A percentile compares a stretch with the other conserved stretches of the same genome.
These are phyloP conservation scores for Catharus minimus DNA, from an alignment of 2,113 vertebrate genomes.

Conservation along the genomic window DNA sequence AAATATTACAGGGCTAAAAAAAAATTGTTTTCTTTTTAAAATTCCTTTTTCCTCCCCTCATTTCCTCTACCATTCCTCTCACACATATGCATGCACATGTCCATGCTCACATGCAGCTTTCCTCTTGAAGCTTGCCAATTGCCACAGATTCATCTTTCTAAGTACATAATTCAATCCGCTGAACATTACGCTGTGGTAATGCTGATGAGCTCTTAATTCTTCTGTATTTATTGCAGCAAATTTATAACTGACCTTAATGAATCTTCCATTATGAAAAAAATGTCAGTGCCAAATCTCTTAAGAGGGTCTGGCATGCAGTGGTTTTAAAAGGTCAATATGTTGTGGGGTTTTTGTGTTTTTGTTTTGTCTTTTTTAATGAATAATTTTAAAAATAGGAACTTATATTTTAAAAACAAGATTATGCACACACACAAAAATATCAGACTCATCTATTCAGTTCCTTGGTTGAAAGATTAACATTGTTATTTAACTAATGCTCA, in stretches of 20 bases:
- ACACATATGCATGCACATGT: not conserved
- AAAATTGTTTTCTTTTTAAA: not conserved
- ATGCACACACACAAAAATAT: not conserved
- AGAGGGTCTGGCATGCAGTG: conserved; percentile 45
- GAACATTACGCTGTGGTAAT: conserved; percentile 47
- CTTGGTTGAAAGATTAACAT: not conserved
- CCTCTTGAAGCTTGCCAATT: conserved; percentile 57
- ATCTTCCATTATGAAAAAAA: conserved; percentile 67
- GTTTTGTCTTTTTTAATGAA: not conserved
- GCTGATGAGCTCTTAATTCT: conserved; percentile 75
- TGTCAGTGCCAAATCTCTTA: conserved; percentile 65
- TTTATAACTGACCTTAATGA: conserved; percentile 72
- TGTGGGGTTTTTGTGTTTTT: not conserved
- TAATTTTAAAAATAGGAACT: conserved; percentile 33
- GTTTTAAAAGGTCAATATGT: conserved; percentile 59
- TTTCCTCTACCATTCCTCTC: not conserved
- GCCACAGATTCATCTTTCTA: conserved; percentile 62
- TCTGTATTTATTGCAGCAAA: conserved; percentile 67
- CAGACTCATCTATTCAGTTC: not conserved
- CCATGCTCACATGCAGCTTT: not conserved
- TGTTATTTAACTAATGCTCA: not conserved
- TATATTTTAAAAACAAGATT: conserved; percentile 33
- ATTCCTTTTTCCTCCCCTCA: not conserved
- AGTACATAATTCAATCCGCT: conserved; percentile 67
- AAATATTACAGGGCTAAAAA: conserved; percentile 12